phyloP scores from a whole-genome alignment of 2,888 invertebrate genomes.

The Tortricodes alternella region DNA sequence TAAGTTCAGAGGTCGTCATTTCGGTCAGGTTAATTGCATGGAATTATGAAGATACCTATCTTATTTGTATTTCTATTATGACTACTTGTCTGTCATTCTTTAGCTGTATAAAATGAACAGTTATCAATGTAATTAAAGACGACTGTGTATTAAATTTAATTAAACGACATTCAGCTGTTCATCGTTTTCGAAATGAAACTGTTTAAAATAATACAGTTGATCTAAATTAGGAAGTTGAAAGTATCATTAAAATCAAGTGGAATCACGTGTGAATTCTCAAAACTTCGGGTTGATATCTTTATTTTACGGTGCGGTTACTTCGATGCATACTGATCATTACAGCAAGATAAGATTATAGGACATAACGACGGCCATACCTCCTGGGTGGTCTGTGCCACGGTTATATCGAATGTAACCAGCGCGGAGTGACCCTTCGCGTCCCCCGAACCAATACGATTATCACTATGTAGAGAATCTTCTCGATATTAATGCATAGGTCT shows the following conservation, averaged over 20 bases:
- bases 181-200: background rate
- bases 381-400: conserved; percentile 66
- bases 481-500: conserved; percentile 41
- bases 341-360: conserved; percentile 69
- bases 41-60: conserved; percentile 27
- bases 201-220: background rate
- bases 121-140: conserved; percentile 23
- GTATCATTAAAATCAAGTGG: conserved; percentile 27
- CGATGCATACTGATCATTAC: conserved; percentile 61
- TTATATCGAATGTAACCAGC: conserved; percentile 56
- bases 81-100: conserved; percentile 24
- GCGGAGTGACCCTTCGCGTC: conserved; percentile 47
- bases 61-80: conserved; percentile 19
- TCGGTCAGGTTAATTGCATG: conserved; percentile 31
- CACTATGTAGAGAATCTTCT: conserved; percentile 12
- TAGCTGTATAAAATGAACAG: conserved; percentile 23
- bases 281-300: conserved; percentile 24
- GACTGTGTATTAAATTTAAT: conserved; percentile 11
- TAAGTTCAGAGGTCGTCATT: conserved; percentile 30
- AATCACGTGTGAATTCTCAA: conserved; percentile 21
- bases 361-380: conserved; percentile 58
- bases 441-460: conserved; percentile 12
- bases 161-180: background rate
- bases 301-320: conserved; percentile 30
- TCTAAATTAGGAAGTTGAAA: conserved; percentile 19